These are phyloP conservation scores for Baccha elongata DNA, from an alignment of 2,888 invertebrate genomes.

Conservation along the genomic window DNA sequence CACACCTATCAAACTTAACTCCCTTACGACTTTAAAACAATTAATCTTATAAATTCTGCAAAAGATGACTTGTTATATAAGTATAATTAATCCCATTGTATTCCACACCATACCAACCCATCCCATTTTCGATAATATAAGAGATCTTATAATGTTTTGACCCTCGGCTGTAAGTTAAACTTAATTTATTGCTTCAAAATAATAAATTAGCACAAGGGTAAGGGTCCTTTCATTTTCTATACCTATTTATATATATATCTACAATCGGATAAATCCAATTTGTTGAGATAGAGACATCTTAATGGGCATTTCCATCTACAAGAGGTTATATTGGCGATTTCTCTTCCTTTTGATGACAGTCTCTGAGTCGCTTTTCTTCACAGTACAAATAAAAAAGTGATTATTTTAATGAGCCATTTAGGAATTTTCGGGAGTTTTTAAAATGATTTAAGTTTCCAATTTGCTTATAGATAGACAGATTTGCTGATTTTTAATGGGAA, in stretches of 20 bases:
- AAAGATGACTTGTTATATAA: neutral
- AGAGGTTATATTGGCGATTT: constrained; percentile 34
- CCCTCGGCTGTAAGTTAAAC: constrained; percentile 10
- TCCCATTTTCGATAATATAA: neutral
- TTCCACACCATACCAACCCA: neutral
- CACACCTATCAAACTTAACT: neutral
- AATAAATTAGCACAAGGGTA: constrained; percentile 12
- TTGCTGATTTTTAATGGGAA: neutral
- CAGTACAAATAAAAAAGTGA: neutral
- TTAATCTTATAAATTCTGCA: neutral
- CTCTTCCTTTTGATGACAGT: constrained; percentile 30
- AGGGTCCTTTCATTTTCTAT: neutral
- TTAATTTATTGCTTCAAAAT: constrained; percentile 26
- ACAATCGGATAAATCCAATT: constrained; percentile 31
- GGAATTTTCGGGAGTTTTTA: neutral
- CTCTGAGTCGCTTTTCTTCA: neutral
- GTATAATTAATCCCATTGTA: neutral
- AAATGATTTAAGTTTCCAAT: constrained; percentile 8
- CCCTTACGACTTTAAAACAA: constrained; percentile 2
- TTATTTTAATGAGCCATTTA: constrained; percentile 30
- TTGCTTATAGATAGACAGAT: neutral
- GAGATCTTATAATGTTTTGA: constrained; percentile 8
- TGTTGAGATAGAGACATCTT: constrained; percentile 34
- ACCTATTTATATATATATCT: neutral
- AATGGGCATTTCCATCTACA: constrained; percentile 13